Evolutionary conservation across 1,140 invertebrate genomes (phyloP).

Genomic region (Aphis craccivora): DNA sequence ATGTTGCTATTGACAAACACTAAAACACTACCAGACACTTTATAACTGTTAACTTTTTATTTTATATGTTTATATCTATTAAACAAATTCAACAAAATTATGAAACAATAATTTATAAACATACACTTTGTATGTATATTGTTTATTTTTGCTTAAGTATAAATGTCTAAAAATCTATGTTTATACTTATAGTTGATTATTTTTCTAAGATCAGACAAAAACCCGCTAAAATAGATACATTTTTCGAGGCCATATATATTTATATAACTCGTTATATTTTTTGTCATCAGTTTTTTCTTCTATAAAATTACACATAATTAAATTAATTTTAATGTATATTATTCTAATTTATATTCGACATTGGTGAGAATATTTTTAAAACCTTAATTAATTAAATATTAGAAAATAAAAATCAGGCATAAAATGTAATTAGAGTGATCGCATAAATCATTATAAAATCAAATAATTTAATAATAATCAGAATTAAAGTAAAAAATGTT

Average conservation of each 20-base stretch:
- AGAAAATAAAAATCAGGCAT: background rate
- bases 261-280: background rate
- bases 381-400: background rate
- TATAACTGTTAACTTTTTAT: background rate
- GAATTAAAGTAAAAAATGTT: background rate
- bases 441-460: background rate
- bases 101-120: background rate
- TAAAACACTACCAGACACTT: background rate
- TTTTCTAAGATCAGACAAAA: background rate
- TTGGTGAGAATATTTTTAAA: background rate
- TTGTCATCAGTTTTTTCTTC: background rate
- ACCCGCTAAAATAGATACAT: background rate
- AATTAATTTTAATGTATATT: background rate
- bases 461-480: background rate
- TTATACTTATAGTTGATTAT: background rate
- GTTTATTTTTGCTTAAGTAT: background rate
- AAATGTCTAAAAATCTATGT: background rate
- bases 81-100: background rate
- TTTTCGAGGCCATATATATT: background rate
- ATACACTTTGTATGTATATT: background rate
- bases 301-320: conserved; percentile 2
- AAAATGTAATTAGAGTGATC: background rate
- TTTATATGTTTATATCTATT: background rate
- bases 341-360: background rate
- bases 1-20: background rate